These are phyloP conservation scores for Garrulus glandarius DNA, from an alignment of 2,797 vertebrate species.

Conservation along the genomic window DNA sequence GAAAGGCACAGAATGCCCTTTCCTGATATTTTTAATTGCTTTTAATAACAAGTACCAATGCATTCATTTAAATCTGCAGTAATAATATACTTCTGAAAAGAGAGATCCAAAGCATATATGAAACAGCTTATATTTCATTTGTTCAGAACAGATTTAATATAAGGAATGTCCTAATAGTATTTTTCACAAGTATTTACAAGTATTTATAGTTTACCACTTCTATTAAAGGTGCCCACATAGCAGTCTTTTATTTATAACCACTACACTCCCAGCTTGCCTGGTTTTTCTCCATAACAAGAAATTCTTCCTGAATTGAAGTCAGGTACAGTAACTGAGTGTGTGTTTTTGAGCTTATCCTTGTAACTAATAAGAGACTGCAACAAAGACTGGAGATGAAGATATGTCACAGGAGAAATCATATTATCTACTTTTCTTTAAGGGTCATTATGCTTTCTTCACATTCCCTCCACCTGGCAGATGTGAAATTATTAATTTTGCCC, in stretches of 20 bases:
- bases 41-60: not conserved
- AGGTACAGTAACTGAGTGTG: not conserved
- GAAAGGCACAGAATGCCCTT: not conserved
- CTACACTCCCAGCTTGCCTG: not conserved
- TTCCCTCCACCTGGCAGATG: not conserved
- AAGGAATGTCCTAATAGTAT: not conserved
- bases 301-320: not conserved
- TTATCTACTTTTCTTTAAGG: not conserved
- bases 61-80: not conserved
- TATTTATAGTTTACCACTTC: not conserved
- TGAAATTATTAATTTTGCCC: conserved; percentile 38
- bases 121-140: not conserved
- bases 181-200: not conserved
- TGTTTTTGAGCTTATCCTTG: not conserved
- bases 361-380: not conserved
- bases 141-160: not conserved
- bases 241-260: not conserved
- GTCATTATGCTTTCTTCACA: conserved; percentile 23
- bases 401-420: not conserved
- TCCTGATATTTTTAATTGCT: not conserved
- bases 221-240: not conserved
- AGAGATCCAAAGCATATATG: not conserved
- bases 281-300: not conserved
- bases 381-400: not conserved
- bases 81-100: not conserved